Evolutionary conservation across 2,797 vertebrate species (phyloP), one percentile per base, ranked within the genome.

Genomic region (Pseudochaenichthys georgianus): DNA sequence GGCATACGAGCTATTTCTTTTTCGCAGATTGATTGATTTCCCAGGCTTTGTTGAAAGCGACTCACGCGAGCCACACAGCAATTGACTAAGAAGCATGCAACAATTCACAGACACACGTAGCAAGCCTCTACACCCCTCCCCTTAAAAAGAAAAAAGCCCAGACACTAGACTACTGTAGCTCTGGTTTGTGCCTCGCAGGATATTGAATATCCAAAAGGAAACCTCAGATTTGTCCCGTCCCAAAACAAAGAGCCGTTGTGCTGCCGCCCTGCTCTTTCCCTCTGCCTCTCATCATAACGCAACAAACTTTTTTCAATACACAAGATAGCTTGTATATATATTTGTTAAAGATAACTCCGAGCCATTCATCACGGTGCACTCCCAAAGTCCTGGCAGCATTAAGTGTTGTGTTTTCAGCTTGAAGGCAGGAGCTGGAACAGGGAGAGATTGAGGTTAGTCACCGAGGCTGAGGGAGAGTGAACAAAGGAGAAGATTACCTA

Each of bases 401-500:
- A 86, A 84, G 78, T 85, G 79, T 73, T 64, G 80, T 73, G 82
- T 73, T 84, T 89, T 87, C 83, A 82, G 82, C 80, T 79, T 15
- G 53, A 75, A 87, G 80, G 74, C 82, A 81, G 64, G 78, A 86
- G 86, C 81, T 89, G 81, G 82, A 88, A 83, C 68, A 52, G 75
- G 73, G 85, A 76, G 85, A 90, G 84, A 92, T 91, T 85, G 90
- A 89, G 89, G 90, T 90, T 81, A 91, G 90, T 92, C 92, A 92
- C 87, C 64, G 28, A 89, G 82, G 88, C 88, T 91, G 76, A 82
- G 89, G 70, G 90, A 93, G 92, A 89, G 91, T 85, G 88, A 93
- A 94, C 91, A 94, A 94, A 95, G 90, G 93, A 93, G 93, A 95
- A 78, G 94, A 96, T 96, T 96, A 95, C 93, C 95, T 97, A 95